Conservation (phyloP, 2,113 vertebrate species). For the Spermophilus dauricus region DNA sequence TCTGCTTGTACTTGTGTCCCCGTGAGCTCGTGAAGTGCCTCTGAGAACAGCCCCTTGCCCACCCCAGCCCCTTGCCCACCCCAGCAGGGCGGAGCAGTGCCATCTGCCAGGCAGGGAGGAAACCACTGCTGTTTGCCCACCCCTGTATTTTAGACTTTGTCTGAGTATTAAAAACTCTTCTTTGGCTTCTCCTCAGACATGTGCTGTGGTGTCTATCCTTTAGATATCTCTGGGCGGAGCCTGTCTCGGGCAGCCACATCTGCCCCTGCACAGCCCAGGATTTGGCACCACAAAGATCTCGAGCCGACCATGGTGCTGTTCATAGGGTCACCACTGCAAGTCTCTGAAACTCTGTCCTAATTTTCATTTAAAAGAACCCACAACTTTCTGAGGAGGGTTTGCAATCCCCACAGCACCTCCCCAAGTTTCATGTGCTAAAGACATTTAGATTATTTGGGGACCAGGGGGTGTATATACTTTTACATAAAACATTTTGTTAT, state of each 20-base stretch:
- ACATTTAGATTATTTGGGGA: too few species aligned
- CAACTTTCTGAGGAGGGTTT: background rate
- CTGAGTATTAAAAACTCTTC: background rate
- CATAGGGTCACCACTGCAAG: background rate
- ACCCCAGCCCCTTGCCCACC: fast-evolving
- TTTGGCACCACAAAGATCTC: background rate
- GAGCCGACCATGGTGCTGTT: background rate
- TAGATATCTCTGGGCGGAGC: background rate
- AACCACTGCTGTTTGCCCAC: background rate
- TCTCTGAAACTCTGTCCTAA: background rate
- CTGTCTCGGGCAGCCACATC: background rate
- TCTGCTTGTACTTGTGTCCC: background rate
- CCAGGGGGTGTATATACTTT: background rate
- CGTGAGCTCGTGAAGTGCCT: background rate
- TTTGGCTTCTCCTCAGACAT: background rate
- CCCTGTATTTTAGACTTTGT: background rate
- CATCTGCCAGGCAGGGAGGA: background rate
- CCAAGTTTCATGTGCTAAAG: background rate
- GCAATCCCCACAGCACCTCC: background rate
- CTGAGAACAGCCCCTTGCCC: too few species aligned
- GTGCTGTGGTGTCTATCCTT: background rate
- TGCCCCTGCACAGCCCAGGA: fast-evolving
- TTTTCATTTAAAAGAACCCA: background rate
- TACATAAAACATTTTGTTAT: background rate
- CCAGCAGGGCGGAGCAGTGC: fast-evolving